These are phyloP conservation scores for Styela clava DNA, from an alignment of 23 tunicate genomes.

Conservation along the genomic window DNA sequence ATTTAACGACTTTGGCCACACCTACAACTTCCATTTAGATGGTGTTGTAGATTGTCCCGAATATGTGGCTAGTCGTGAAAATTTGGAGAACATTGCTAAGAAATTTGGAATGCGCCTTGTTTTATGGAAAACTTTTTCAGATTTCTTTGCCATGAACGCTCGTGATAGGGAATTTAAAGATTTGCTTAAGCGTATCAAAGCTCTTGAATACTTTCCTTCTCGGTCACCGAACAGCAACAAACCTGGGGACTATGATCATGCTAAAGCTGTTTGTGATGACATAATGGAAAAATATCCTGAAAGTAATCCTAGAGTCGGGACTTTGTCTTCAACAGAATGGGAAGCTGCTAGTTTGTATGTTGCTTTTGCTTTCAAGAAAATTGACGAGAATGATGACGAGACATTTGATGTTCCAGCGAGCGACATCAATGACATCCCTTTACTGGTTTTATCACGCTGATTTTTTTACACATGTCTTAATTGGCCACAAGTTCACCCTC, in stretches of 20 bases:
- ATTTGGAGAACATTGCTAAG: slow-evolving; percentile 35
- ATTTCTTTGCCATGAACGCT: slow-evolving; percentile 59
- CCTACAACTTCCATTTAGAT: slow-evolving; percentile 66
- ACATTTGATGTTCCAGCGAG: slow-evolving; percentile 19
- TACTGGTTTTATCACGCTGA: slow-evolving; percentile 14
- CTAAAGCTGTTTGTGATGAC: slow-evolving; percentile 46
- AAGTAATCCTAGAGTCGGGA: slow-evolving; percentile 60
- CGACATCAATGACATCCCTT: slow-evolving; percentile 11
- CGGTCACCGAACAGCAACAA: slow-evolving; percentile 34
- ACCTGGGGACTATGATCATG: slow-evolving; percentile 68
- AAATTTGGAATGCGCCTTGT: slow-evolving; percentile 75
- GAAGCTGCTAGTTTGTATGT: slow-evolving; percentile 90
- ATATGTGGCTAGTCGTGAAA: slow-evolving; percentile 52
- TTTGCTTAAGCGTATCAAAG: slow-evolving; percentile 62
- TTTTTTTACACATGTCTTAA: no score
- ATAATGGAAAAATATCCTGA: slow-evolving; percentile 41
- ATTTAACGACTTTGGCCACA: slow-evolving; percentile 77
- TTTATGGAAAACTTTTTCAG: slow-evolving; percentile 83
- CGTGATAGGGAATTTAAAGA: slow-evolving; percentile 49
- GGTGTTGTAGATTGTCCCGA: slow-evolving; percentile 95
- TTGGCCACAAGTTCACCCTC: no score
- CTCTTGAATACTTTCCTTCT: slow-evolving; percentile 43
- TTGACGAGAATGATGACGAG: slow-evolving; percentile 39
- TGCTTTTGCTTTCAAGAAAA: slow-evolving; percentile 78
- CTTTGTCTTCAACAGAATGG: slow-evolving; percentile 88